phyloP scores from a whole-genome alignment of 2,113 vertebrate species.

The Sceloporus tristichus region DNA sequence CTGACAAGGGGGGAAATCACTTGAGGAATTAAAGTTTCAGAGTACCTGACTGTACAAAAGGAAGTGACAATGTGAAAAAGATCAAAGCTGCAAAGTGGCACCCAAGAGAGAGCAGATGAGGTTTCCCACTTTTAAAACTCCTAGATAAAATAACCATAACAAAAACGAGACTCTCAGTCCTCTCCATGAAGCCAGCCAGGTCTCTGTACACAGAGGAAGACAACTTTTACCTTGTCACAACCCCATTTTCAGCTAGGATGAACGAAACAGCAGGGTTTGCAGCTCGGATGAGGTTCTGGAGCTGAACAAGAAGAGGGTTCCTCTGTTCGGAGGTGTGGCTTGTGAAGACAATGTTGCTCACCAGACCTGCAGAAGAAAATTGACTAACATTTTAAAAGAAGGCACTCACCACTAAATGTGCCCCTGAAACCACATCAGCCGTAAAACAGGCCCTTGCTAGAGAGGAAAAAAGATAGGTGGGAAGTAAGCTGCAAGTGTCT shows the following conservation, averaged over 20 bases:
- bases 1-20: not conserved
- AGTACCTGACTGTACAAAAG: not conserved
- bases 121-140: not conserved
- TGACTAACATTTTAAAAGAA: not conserved
- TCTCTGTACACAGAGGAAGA: not conserved
- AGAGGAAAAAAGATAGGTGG: too few species aligned
- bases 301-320: conserved; percentile 85
- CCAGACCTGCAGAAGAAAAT: conserved; percentile 83
- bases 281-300: conserved; percentile 90
- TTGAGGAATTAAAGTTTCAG: not conserved
- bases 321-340: conserved; percentile 86
- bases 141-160: not conserved
- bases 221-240: conserved; percentile 85
- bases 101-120: not conserved
- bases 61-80: not conserved
- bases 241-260: conserved; percentile 89
- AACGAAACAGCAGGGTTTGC: conserved; percentile 89
- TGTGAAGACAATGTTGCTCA: conserved; percentile 91
- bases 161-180: not conserved
- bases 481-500: not conserved
- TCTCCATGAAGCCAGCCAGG: not conserved
- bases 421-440: not conserved
- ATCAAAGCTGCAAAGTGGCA: conserved; percentile 2
- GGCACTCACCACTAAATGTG: too few species aligned
- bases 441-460: not conserved